phyloP scores from a whole-genome alignment of 2,888 invertebrate genomes.

The Lissocephala sabroskyi region DNA sequence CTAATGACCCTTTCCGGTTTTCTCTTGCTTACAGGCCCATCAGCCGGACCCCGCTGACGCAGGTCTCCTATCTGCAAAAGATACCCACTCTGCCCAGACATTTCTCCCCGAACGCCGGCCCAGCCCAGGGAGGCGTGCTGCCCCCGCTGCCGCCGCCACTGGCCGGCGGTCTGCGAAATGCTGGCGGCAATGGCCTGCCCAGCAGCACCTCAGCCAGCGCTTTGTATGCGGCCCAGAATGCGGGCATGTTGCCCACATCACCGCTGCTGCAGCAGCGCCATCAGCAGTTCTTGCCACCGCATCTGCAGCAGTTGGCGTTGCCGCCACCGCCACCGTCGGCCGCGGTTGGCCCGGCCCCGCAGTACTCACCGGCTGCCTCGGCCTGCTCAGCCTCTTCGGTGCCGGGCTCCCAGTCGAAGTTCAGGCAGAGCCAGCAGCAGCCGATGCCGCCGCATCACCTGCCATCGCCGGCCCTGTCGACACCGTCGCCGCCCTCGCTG shows the following conservation, averaged over 20 bases:
- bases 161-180: constrained; percentile 19
- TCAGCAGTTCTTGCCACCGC: constrained; percentile 57
- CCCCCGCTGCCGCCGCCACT: constrained; percentile 22
- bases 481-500: constrained; percentile 71
- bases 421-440: constrained; percentile 28
- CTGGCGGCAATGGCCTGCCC: constrained; percentile 43
- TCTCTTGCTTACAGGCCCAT: constrained; percentile 60
- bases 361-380: constrained; percentile 63
- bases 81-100: constrained; percentile 70
- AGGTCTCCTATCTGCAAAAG: constrained; percentile 70
- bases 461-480: constrained; percentile 69
- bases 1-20: not conserved
- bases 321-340: constrained; percentile 28
- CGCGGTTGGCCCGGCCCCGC: constrained; percentile 21
- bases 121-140: constrained; percentile 16
- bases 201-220: constrained; percentile 69
- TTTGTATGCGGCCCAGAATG: constrained; percentile 57
- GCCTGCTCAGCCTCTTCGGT: constrained; percentile 52
- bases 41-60: constrained; percentile 69
- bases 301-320: constrained; percentile 53
- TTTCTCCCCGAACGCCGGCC: constrained; percentile 61
- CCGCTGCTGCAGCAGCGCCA: constrained; percentile 70
- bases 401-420: constrained; percentile 54
- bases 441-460: constrained; percentile 47
- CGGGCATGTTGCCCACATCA: constrained; percentile 67